phyloP scores from a whole-genome alignment of 2,888 invertebrate species.

The Tiphia femorata region DNA sequence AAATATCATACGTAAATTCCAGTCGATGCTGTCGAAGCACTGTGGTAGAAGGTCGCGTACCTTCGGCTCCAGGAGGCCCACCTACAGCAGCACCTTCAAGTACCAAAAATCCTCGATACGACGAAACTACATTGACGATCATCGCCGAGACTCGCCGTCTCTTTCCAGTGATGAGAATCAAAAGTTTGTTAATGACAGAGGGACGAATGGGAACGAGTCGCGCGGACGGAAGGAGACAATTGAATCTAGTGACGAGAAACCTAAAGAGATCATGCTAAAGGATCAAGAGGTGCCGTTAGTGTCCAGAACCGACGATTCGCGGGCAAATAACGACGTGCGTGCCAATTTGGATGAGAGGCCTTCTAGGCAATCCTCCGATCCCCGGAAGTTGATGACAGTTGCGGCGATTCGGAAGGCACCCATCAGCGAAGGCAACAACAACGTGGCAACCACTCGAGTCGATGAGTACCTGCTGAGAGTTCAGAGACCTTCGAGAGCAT shows the following conservation, averaged over 20 bases:
- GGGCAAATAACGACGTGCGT: too few species aligned
- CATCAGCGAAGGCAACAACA: constrained; percentile 51
- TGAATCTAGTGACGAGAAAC: too few species aligned
- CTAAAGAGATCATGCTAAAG: too few species aligned
- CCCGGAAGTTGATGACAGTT: constrained; percentile 59
- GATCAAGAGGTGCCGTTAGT: not conserved
- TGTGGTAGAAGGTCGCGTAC: constrained; percentile 62
- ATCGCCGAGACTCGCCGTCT: constrained; percentile 52
- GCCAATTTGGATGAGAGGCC: constrained; percentile 11
- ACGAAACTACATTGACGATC: constrained; percentile 42
- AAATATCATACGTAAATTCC: constrained; percentile 35
- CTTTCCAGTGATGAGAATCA: constrained; percentile 56
- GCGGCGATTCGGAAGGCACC: constrained; percentile 56
- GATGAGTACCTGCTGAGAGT: constrained; percentile 66
- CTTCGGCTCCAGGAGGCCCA: constrained; percentile 51
- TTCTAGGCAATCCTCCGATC: constrained; percentile 55
- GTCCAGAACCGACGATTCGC: too few species aligned
- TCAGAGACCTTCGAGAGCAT: constrained; percentile 42
- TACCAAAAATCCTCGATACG: constrained; percentile 45
- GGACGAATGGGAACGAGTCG: constrained; percentile 13
- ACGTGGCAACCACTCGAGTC: constrained; percentile 28
- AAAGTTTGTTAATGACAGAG: constrained; percentile 4
- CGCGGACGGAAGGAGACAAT: constrained; percentile 1
- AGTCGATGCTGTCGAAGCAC: constrained; percentile 69
- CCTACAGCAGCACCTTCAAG: constrained; percentile 61